Conservation (phyloP, 2,797 vertebrate genomes). For the Gastrophryne carolinensis region DNA sequence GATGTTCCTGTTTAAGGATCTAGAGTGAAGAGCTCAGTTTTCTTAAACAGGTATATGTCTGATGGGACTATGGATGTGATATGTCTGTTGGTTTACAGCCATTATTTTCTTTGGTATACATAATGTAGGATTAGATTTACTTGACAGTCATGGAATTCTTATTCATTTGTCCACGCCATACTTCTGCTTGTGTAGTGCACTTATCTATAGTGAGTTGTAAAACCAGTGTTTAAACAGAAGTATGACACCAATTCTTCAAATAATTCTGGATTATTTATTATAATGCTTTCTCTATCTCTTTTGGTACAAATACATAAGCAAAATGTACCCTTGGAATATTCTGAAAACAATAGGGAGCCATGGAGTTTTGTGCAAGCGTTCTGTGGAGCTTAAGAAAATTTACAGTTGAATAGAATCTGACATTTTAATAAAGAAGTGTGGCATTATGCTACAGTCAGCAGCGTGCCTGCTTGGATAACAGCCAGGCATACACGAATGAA, state of each 20-base stretch:
- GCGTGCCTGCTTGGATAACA: conserved; percentile 57
- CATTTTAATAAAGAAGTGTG: conserved; percentile 62
- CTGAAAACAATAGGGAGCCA: conserved; percentile 35
- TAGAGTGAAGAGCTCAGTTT: too few species aligned
- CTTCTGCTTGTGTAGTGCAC: too few species aligned
- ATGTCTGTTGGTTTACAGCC: too few species aligned
- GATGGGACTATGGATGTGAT: too few species aligned
- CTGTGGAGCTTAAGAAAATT: conserved; percentile 56
- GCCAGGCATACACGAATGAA: conserved; percentile 50
- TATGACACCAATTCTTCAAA: background rate
- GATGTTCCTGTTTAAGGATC: too few species aligned
- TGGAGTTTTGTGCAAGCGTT: conserved; percentile 42
- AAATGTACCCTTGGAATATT: conserved; percentile 26
- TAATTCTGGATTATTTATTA: conserved; percentile 13
- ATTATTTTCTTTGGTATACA: too few species aligned
- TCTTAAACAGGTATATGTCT: too few species aligned
- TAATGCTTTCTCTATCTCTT: conserved; percentile 3
- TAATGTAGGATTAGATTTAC: too few species aligned
- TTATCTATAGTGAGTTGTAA: too few species aligned
- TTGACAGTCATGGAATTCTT: too few species aligned
- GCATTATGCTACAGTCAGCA: conserved; percentile 60
- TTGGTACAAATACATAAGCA: conserved; percentile 18
- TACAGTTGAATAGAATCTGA: conserved; percentile 59
- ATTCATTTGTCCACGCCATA: too few species aligned
- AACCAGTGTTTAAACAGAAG: too few species aligned